Evolutionary conservation across 2,113 vertebrate species (phyloP), one percentile per base, ranked within the genome.

Genomic region (Melierax canorus): DNA sequence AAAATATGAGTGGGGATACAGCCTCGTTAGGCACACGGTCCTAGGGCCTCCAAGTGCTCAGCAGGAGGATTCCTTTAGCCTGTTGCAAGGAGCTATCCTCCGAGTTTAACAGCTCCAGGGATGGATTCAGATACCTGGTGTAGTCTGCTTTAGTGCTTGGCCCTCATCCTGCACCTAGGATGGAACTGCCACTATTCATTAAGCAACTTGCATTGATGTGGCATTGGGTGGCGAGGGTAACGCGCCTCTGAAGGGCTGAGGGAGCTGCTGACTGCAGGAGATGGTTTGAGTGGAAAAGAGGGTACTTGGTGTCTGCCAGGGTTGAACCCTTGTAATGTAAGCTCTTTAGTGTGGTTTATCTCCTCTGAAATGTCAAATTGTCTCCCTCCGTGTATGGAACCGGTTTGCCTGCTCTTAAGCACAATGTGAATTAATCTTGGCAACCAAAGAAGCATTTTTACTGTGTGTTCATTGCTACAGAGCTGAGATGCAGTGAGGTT

Each of bases 1-100:
- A 98, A 98, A 97, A 97, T 97, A 96, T 84, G 97, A 97, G 96
- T 93, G 78, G 96, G 94, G 97, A 98, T 97, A 91, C 96, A 98
- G 98, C 97, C 97, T 98, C 78, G 98, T 98, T 98, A 98, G 97
- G 94, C 97, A 94, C 86, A 95, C 74, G 96, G 94, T 97, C 94
- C 96, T 98, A 78, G 29, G 97, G 95, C 94, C 88, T 91, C 58
- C 1, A 50, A 88, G 75, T 89, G 94, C 97, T 98, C 96, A 75
- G 94, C 8, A 0, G 83, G 88, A 92, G 66, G 64, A 96, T 96
- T 97, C 64, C 91, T 96, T 83, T 95, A 88, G 94, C 94, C 94
- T 94, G 87, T 95, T 96, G 92, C 82, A 92, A 96, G 96, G 94
- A 95, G 83, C 83, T 94, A 22, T 90, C 91, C 78, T 94, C 73